These are phyloP conservation scores for Tinea semifulvella DNA, from an alignment of 2,888 invertebrate species.

Conservation along the genomic window DNA sequence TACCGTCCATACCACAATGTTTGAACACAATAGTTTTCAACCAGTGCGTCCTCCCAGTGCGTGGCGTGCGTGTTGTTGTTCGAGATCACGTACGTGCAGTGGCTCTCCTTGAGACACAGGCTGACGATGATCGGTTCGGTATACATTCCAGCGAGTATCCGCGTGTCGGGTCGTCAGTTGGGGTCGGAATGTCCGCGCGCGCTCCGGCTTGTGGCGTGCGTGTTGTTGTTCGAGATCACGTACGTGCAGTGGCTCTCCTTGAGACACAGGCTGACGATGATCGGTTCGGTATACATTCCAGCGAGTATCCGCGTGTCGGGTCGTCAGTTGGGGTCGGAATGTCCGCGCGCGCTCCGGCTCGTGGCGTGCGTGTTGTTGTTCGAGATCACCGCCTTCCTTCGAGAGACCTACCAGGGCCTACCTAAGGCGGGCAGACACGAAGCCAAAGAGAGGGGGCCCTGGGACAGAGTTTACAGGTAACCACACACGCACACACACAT, in stretches of 20 bases:
- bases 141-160: constrained; percentile 68
- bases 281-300: too few species aligned
- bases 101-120: too few species aligned
- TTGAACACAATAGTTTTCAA: too few species aligned
- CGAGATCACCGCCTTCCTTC: constrained; percentile 95
- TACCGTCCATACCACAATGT: too few species aligned
- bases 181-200: constrained; percentile 90
- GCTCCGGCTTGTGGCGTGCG: constrained; percentile 91
- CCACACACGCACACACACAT: too few species aligned
- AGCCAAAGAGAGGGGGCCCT: constrained; percentile 82
- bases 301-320: constrained; percentile 72
- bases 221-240: constrained; percentile 97
- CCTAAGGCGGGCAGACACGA: constrained; percentile 77
- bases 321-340: constrained; percentile 77
- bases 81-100: too few species aligned
- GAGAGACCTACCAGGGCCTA: constrained; percentile 93
- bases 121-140: too few species aligned
- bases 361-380: constrained; percentile 94
- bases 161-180: constrained; percentile 63
- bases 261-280: too few species aligned
- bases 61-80: constrained; percentile 94
- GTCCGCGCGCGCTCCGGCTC: constrained; percentile 88
- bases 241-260: too few species aligned
- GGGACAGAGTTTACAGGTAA: constrained; percentile 83
- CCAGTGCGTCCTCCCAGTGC: too few species aligned